Base-by-base conservation (phyloP, 1,140 invertebrate species). In the Drosophila nigrodunni region DNA sequence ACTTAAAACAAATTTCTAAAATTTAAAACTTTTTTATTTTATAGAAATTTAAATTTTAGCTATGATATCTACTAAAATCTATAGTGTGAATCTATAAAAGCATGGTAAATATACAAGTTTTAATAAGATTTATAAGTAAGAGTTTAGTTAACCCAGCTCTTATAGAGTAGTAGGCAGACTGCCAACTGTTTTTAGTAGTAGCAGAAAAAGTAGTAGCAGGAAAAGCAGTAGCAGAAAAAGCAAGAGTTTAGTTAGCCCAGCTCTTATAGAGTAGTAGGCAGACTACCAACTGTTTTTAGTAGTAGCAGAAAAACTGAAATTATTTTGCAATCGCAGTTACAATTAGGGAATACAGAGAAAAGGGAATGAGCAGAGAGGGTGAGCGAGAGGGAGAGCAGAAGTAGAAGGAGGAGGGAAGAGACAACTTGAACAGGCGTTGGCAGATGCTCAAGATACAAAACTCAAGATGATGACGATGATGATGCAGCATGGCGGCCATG, bases 401-500 rank as follows among this genome's bases (percentile, higher is more conserved):
- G 41, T 35, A 34, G 47, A 37, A 18, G 21, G 41, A 43, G 43
- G 59, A 30, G 25, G 44, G 10, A 58, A 21, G 60, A 74, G 80
- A 82, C 76, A 82, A 50, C 55, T 60, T 60, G 66, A 69, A 67
- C 35, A 59, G 67, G 67, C 49, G 43, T 54, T 69, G 65, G 71
- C 71, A 74, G 71, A 74, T 74, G 71, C 71, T 74, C 65, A 61
- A 74, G 61, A 57, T 72, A 49, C 44, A 78, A 85, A 77, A 65
- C 74, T 81, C 21, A 61, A 82, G 69, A 82, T 78, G 64, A 60
- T 34, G 57, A n/a, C 47, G 43, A 25, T 47, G 43, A 7, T 79
- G 80, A 77, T 80, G 80, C 80, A 65, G 64, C 65, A 74, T 74
- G 73, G 71, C 85, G 69, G 85, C 79, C 73, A 88, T 81, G 78